These are phyloP conservation scores for Philaenus spumarius DNA, from an alignment of 1,140 invertebrate species.

Conservation along the genomic window DNA sequence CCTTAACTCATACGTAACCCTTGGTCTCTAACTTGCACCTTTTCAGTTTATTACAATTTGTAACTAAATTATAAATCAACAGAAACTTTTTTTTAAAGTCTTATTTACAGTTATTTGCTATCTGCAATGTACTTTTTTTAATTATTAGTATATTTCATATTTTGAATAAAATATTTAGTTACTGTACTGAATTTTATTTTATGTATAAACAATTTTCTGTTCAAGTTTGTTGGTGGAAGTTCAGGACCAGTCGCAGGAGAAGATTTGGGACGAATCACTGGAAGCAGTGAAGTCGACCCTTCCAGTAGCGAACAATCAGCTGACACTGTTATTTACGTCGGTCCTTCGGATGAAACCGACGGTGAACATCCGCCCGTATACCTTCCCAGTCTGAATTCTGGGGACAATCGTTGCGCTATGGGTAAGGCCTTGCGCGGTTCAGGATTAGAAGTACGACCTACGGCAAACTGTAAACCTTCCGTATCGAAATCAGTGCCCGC, in stretches of 20 bases:
- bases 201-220: too few species aligned
- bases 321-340: constrained; percentile 94
- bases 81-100: too few species aligned
- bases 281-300: constrained; percentile 85
- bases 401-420: constrained; percentile 72
- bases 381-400: constrained; percentile 73
- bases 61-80: too few species aligned
- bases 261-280: constrained; percentile 55
- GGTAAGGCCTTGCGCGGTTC: constrained; percentile 70
- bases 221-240: constrained; percentile 3
- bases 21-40: too few species aligned
- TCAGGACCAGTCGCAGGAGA: constrained; percentile 46
- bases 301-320: constrained; percentile 93
- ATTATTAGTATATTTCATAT: too few species aligned
- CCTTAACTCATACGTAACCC: too few species aligned
- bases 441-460: constrained; percentile 45
- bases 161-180: too few species aligned
- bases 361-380: constrained; percentile 85
- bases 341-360: constrained; percentile 82
- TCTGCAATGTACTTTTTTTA: too few species aligned
- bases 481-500: constrained; percentile 29
- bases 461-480: neutral
- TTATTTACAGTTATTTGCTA: too few species aligned
- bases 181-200: too few species aligned
- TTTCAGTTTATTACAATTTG: too few species aligned